A percentile compares a stretch with the other conserved stretches of the same genome.
phyloP scores from a whole-genome alignment of 2,113 vertebrate species.

The Forbesichthys agassizii region DNA sequence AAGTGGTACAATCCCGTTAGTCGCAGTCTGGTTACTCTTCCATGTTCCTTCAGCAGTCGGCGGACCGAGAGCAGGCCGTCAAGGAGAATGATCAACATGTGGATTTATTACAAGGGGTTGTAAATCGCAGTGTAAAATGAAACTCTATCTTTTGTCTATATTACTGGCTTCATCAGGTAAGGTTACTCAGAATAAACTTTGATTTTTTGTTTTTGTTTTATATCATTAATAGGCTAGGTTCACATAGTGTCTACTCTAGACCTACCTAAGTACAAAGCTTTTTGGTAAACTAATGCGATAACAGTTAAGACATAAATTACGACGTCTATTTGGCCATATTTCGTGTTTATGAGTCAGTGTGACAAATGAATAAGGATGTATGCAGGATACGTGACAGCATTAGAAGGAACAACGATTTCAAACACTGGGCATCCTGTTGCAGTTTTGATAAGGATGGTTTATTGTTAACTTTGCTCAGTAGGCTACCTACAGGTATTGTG shows the following conservation, averaged over 20 bases:
- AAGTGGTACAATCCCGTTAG: conserved; percentile 74
- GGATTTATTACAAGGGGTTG: conserved; percentile 29
- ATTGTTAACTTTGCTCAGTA: too few relatives aligned
- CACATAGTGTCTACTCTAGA: neutral
- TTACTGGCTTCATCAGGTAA: conserved; percentile 64
- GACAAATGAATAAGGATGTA: conserved; percentile 47
- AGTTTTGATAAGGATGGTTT: too few relatives aligned
- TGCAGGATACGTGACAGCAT: neutral
- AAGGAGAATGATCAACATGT: conserved; percentile 35
- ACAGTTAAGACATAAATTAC: conserved; percentile 2
- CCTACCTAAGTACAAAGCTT: neutral
- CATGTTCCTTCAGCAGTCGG: conserved; percentile 28
- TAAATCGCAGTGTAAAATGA: conserved; percentile 62
- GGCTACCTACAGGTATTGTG: too few relatives aligned
- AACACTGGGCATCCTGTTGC: too few relatives aligned
- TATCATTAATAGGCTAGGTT: neutral
- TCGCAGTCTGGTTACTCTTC: conserved; percentile 24
- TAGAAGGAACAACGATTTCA: too few relatives aligned
- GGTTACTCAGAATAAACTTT: conserved; percentile 18
- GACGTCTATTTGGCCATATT: conserved; percentile 36
- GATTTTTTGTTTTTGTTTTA: too few relatives aligned
- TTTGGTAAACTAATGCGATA: neutral
- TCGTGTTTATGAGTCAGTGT: conserved; percentile 53
- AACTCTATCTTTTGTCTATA: conserved; percentile 49
- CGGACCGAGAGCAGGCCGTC: conserved; percentile 21